Conservation (phyloP, 2,797 vertebrate genomes). For the Oceanodroma leucorhoa region DNA sequence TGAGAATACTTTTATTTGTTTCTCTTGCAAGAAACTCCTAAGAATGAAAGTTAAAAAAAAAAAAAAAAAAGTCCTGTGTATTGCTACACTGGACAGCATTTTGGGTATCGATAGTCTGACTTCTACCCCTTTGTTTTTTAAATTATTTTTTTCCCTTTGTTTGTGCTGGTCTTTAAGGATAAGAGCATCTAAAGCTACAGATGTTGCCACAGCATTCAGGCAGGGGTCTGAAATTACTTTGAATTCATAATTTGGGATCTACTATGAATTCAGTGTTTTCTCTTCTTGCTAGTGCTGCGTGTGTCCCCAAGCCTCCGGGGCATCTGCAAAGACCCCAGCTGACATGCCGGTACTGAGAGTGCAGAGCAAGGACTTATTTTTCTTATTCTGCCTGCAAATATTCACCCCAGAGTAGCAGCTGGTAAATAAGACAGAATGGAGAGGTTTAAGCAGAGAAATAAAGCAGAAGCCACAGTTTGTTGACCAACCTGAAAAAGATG, state of each 20-base stretch:
- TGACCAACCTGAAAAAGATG: neutral
- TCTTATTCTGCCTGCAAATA: neutral
- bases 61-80: too few species aligned
- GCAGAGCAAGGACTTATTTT: neutral
- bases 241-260: neutral
- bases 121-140: neutral
- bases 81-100: neutral
- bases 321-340: neutral
- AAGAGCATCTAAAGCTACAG: neutral
- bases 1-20: neutral
- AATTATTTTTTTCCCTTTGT: neutral
- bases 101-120: neutral
- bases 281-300: neutral
- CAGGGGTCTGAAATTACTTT: neutral
- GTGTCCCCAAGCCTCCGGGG: neutral
- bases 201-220: neutral
- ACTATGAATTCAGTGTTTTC: neutral
- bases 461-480: neutral
- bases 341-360: fast-evolving
- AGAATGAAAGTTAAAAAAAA: neutral
- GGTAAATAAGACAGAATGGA: neutral
- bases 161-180: neutral
- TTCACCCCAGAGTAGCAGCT: neutral
- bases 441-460: neutral
- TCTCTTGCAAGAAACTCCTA: neutral